A percentile compares a stretch with the other conserved stretches of the same genome.
phyloP scores from a whole-genome alignment of 2,113 vertebrate genomes.

The Gobius niger region DNA sequence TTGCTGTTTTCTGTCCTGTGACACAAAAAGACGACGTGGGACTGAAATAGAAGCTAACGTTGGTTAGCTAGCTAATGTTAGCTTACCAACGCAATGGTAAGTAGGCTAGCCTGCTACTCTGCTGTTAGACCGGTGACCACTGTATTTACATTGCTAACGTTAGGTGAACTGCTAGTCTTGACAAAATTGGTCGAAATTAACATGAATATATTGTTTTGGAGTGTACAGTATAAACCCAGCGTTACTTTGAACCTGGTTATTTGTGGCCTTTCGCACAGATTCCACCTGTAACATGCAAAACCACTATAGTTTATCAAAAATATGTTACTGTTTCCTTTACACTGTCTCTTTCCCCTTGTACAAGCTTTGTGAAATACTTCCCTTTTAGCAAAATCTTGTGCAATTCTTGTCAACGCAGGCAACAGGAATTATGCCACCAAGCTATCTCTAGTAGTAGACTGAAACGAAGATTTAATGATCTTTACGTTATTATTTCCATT shows the following conservation, averaged over 20 bases:
- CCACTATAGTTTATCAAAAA: not conserved
- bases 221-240: not conserved
- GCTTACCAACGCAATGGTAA: slow-evolving; percentile 66
- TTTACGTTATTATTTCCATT: not conserved
- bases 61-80: slow-evolving; percentile 66
- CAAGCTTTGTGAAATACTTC: not conserved
- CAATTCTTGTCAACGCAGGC: not conserved
- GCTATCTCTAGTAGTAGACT: not conserved
- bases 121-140: slow-evolving; percentile 32
- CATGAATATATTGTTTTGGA: not conserved
- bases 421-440: not conserved
- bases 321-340: not conserved
- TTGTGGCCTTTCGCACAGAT: slow-evolving; percentile 19
- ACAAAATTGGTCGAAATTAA: not conserved
- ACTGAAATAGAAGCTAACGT: slow-evolving; percentile 54
- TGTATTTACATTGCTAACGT: slow-evolving; percentile 37
- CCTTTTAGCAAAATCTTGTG: not conserved
- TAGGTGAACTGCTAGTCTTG: slow-evolving; percentile 19
- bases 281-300: slow-evolving; percentile 42
- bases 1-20: slow-evolving; percentile 7
- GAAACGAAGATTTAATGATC: not conserved
- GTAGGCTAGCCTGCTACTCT: slow-evolving; percentile 36
- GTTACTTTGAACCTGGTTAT: not conserved
- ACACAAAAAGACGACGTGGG: slow-evolving; percentile 20
- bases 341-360: not conserved